These are phyloP conservation scores for Falco columbarius DNA, from an alignment of 2,797 vertebrate genomes.

Conservation along the genomic window DNA sequence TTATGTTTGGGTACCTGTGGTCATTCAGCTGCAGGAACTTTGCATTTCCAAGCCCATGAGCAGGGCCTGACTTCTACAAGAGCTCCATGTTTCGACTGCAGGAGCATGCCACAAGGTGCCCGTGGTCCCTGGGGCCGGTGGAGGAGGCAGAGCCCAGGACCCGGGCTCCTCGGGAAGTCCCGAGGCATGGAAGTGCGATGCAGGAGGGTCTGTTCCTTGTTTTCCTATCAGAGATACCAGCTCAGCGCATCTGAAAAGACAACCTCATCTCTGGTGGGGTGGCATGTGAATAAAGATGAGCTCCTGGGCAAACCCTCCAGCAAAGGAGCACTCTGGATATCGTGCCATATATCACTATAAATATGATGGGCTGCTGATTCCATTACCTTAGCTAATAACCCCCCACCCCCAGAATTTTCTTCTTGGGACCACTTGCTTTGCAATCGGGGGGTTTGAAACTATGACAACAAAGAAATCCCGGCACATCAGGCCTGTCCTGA, in stretches of 20 bases:
- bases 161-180: not conserved
- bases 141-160: not conserved
- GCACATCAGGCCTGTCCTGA: conserved; percentile 13
- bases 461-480: not conserved
- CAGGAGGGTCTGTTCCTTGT: not conserved
- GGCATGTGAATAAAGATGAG: conserved; percentile 52
- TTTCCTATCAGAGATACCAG: not conserved
- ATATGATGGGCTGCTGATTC: not conserved
- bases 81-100: not conserved
- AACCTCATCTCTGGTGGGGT: conserved; percentile 14
- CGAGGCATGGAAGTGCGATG: rapidly evolving
- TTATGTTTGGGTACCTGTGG: not conserved
- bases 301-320: conserved; percentile 3
- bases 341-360: conserved; percentile 54
- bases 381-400: conserved; percentile 2
- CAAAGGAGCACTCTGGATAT: conserved; percentile 23
- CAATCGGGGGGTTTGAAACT: not conserved
- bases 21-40: not conserved
- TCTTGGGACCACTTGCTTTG: not conserved
- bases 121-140: rapidly evolving
- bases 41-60: not conserved
- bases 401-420: not conserved
- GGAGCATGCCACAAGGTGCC: rapidly evolving
- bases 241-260: conserved; percentile 50
- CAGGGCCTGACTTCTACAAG: not conserved